Evolutionary conservation across 2,797 vertebrate genomes (phyloP).

Genomic region (Carapus acus): DNA sequence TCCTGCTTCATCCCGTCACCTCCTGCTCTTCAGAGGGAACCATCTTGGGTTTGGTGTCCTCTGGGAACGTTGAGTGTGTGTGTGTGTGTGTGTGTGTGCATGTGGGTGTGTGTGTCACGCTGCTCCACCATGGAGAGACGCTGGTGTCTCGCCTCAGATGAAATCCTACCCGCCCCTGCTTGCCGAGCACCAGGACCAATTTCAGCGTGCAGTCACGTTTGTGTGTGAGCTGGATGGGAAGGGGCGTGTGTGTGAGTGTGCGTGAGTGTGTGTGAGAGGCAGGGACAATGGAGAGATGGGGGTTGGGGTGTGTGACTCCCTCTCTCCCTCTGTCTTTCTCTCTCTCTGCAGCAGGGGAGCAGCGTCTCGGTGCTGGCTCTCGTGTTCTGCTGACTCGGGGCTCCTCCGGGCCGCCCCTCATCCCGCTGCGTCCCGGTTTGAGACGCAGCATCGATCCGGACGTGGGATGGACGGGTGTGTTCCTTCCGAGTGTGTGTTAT

Average conservation of each 20-base stretch:
- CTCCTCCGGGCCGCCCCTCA: constrained; percentile 43
- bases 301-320: constrained; percentile 32
- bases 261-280: constrained; percentile 5
- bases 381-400: constrained; percentile 59
- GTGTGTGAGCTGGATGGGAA: constrained; percentile 9
- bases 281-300: constrained; percentile 43
- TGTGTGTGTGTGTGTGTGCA: too few relatives aligned
- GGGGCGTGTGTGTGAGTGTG: neutral
- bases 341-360: constrained; percentile 34
- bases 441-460: constrained; percentile 44
- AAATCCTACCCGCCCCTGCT: constrained; percentile 27
- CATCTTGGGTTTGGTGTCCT: constrained; percentile 42
- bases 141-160: constrained; percentile 23
- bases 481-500: too few relatives aligned
- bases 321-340: too few relatives aligned
- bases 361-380: constrained; percentile 40
- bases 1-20: too few relatives aligned
- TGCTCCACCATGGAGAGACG: constrained; percentile 16
- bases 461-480: too few relatives aligned
- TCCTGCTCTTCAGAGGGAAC: too few relatives aligned
- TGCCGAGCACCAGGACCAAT: constrained; percentile 26
- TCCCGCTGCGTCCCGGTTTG: too few relatives aligned
- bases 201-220: constrained; percentile 36
- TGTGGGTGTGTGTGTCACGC: too few relatives aligned
- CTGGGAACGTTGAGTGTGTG: constrained; percentile 22